These are phyloP conservation scores for Taxidea taxus DNA, from an alignment of 2,113 vertebrate species.

Conservation along the genomic window DNA sequence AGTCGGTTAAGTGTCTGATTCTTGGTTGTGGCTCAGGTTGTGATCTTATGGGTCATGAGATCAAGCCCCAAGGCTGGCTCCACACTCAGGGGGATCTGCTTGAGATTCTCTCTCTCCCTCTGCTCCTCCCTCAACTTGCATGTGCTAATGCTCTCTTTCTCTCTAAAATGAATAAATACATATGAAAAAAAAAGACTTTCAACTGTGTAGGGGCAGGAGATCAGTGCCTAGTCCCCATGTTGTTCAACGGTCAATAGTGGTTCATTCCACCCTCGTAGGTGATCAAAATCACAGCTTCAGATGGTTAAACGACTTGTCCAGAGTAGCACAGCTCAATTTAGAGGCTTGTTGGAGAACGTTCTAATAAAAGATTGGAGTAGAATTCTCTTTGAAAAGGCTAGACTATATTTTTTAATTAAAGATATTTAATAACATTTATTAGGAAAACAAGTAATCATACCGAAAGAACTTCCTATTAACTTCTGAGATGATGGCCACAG, in stretches of 20 bases:
- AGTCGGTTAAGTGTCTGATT: background rate
- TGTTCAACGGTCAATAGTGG: background rate
- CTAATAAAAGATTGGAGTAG: background rate
- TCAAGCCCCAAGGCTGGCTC: background rate
- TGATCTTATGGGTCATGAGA: background rate
- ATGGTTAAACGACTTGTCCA: background rate
- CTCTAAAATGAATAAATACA: background rate
- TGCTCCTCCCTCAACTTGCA: background rate
- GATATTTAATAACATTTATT: background rate
- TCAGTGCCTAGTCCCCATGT: background rate
- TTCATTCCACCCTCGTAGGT: background rate
- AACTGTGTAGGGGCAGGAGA: background rate
- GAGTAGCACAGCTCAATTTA: background rate
- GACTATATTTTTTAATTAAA: background rate
- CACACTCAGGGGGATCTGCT: background rate
- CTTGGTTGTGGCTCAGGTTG: background rate
- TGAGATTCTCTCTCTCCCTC: background rate
- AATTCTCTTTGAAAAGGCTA: background rate
- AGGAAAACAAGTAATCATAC: background rate
- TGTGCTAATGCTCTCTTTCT: background rate
- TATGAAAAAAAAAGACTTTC: background rate
- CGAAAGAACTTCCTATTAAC: background rate
- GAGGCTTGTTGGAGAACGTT: background rate
- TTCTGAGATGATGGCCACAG: background rate
- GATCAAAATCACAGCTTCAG: background rate